Percentiles rank a stretch among this genome's conserved stretches.
These are phyloP conservation scores for Gymnoscopelus microlampas DNA, from an alignment of 2,797 vertebrate genomes.

Conservation along the genomic window DNA sequence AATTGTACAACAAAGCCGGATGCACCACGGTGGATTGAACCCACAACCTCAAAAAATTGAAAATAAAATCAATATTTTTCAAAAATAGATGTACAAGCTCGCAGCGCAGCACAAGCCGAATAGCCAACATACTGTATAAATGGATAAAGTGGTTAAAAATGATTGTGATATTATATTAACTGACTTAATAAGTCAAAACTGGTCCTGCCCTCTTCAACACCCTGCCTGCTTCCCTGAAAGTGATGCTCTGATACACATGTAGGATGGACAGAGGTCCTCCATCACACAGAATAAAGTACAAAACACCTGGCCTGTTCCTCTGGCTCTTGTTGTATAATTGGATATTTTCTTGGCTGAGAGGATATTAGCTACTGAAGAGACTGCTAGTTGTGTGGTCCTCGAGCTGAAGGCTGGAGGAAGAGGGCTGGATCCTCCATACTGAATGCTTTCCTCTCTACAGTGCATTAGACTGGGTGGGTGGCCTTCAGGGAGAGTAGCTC, in stretches of 20 bases:
- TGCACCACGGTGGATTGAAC: too few relatives aligned
- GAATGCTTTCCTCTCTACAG: conserved; percentile 8
- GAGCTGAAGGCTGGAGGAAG: too few relatives aligned
- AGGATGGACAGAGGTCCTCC: conserved; percentile 37
- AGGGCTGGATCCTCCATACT: background rate
- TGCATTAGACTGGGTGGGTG: background rate
- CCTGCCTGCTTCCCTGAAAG: conserved; percentile 34
- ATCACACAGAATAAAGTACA: conserved; percentile 37
- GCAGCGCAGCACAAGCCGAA: too few relatives aligned
- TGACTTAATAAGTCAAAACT: conserved; percentile 49
- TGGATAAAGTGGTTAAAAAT: too few relatives aligned
- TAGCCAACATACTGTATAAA: too few relatives aligned
- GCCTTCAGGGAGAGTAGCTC: conserved; percentile 16
- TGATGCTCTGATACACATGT: conserved; percentile 58
- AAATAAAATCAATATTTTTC: too few relatives aligned
- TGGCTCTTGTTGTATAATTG: conserved; percentile 30
- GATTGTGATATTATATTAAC: too few relatives aligned
- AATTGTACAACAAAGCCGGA: too few relatives aligned
- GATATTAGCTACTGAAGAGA: conserved; percentile 31
- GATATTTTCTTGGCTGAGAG: conserved; percentile 33
- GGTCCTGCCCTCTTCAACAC: conserved; percentile 27
- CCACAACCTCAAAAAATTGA: too few relatives aligned
- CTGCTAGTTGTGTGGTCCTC: conserved; percentile 13
- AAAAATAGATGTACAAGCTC: too few relatives aligned
- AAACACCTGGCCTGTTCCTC: conserved; percentile 34